These are phyloP conservation scores for Lepus oiostolus DNA, from an alignment of 2,797 vertebrate species.

Conservation along the genomic window DNA sequence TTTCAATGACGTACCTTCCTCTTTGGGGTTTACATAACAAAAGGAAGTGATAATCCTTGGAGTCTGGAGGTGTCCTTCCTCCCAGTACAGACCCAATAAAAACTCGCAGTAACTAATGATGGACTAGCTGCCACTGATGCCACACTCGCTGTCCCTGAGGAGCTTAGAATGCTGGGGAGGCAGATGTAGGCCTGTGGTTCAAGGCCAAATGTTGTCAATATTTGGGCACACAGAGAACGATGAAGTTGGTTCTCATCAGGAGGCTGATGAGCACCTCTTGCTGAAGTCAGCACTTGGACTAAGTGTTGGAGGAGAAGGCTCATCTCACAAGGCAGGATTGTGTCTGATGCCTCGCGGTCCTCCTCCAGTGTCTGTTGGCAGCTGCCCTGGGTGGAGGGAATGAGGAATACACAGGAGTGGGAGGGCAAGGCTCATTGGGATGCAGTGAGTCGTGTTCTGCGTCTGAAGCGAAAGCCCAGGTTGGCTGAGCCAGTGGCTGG, in stretches of 20 bases:
- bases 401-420: neutral
- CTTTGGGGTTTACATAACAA: neutral
- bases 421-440: neutral
- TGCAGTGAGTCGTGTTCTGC: slow-evolving; percentile 48
- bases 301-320: slow-evolving; percentile 18
- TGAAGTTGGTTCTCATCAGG: neutral
- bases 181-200: neutral
- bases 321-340: slow-evolving; percentile 1
- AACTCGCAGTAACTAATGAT: neutral
- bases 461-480: neutral
- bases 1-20: slow-evolving; percentile 17
- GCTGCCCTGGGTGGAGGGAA: neutral
- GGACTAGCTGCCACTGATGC: neutral
- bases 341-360: neutral
- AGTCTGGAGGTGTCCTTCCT: neutral
- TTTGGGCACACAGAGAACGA: neutral
- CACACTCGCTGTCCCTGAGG: neutral
- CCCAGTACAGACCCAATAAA: neutral
- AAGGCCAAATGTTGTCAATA: slow-evolving; percentile 20
- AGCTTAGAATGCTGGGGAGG: neutral
- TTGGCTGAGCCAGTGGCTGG: slow-evolving; percentile 46
- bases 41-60: neutral
- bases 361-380: slow-evolving; percentile 12
- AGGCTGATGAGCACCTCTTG: neutral
- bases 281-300: neutral